Percentiles rank a stretch among this genome's conserved stretches.
phyloP scores from a whole-genome alignment of 92 coral and sea anemone genomes.

The Phenganax stokvisi region DNA sequence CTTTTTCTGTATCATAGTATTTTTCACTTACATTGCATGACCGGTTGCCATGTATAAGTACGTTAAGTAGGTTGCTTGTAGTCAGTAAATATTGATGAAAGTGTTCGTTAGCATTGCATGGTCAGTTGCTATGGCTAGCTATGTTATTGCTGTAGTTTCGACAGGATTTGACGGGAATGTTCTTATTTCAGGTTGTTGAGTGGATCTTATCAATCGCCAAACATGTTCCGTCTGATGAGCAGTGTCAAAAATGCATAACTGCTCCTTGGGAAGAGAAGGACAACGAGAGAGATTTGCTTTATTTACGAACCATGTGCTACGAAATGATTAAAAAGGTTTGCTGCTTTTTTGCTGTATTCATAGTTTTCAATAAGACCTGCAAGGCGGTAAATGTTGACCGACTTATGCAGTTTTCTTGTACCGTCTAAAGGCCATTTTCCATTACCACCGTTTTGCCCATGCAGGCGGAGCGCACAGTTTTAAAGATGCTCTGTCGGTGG shows the following conservation, averaged over 20 bases:
- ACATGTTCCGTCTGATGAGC: constrained; percentile 95
- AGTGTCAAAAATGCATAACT: constrained; percentile 87
- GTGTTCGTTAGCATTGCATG: too few species aligned
- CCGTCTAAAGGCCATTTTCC: too few species aligned
- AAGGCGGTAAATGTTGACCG: neutral
- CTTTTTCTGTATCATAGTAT: too few species aligned
- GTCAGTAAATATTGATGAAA: too few species aligned
- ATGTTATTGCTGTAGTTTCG: neutral
- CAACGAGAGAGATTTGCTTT: constrained; percentile 77
- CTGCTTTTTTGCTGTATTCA: neutral
- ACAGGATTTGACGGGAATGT: neutral
- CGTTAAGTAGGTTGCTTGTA: too few species aligned
- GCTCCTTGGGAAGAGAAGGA: constrained; percentile 98
- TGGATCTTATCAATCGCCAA: constrained; percentile 84
- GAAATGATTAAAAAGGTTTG: constrained; percentile 92
- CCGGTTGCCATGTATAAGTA: too few species aligned
- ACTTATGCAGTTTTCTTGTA: too few species aligned
- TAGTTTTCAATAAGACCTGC: neutral
- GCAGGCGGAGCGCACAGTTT: too few species aligned
- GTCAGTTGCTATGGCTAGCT: too few species aligned
- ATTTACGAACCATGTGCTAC: constrained; percentile 91
- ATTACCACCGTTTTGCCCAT: too few species aligned
- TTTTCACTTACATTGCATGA: too few species aligned
- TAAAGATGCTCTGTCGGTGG: too few species aligned
- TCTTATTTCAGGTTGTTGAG: constrained; percentile 56